Conservation (phyloP, 1,140 invertebrate genomes). For the Diabrotica virgifera region DNA sequence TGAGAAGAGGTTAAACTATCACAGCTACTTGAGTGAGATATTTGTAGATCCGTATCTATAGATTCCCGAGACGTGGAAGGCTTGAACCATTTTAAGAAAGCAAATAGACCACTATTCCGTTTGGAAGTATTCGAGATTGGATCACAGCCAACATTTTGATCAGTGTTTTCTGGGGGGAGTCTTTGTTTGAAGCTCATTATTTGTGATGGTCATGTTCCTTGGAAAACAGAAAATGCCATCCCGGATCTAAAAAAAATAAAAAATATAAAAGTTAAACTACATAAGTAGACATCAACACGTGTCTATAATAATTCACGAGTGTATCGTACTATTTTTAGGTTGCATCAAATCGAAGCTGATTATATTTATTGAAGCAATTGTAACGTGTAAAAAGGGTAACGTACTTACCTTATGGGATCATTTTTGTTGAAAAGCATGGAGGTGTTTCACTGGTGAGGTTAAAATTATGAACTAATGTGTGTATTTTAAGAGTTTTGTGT, state of each 20-base stretch:
- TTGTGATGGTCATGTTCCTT: slow-evolving; percentile 12
- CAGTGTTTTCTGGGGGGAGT: slow-evolving; percentile 23
- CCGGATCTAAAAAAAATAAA: slow-evolving; percentile 18
- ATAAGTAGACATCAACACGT: not conserved
- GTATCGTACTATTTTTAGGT: slow-evolving; percentile 4
- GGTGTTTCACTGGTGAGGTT: slow-evolving; percentile 19
- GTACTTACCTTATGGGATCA: slow-evolving; percentile 16
- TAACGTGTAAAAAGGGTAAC: not conserved
- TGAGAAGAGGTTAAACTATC: slow-evolving; percentile 59
- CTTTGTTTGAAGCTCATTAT: slow-evolving; percentile 39
- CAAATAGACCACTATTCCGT: slow-evolving; percentile 50
- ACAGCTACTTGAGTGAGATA: slow-evolving; percentile 45
- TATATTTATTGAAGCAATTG: slow-evolving; percentile 8
- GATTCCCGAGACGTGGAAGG: slow-evolving; percentile 41
- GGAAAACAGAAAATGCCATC: slow-evolving; percentile 20
- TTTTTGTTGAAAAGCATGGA: not conserved
- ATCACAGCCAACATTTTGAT: slow-evolving; percentile 46
- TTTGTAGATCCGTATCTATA: slow-evolving; percentile 31
- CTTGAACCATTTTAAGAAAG: slow-evolving; percentile 54
- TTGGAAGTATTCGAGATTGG: slow-evolving; percentile 39
- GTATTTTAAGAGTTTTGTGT: slow-evolving; percentile 31
- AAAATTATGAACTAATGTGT: slow-evolving; percentile 26
- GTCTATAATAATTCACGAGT: not conserved
- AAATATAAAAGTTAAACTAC: not conserved
- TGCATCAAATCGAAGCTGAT: slow-evolving; percentile 18